Percentiles rank a stretch among this genome's conserved stretches.
phyloP scores from a whole-genome alignment of 2,888 invertebrate genomes.

The Spilosoma lubricipeda region DNA sequence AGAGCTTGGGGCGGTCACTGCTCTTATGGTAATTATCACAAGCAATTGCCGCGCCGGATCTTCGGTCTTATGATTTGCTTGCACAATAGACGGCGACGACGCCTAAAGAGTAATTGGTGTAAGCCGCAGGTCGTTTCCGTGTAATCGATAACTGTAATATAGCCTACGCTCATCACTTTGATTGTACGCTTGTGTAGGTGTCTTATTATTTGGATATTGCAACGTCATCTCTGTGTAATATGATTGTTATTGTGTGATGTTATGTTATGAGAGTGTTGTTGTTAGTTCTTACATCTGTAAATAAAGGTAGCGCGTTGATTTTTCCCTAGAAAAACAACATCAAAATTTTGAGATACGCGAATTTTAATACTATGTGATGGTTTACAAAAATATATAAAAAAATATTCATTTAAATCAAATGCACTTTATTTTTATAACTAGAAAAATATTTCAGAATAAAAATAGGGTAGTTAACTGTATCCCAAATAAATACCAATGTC shows the following conservation, averaged over 20 bases:
- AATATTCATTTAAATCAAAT: too few species aligned
- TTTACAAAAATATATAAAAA: too few species aligned
- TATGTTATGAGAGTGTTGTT: background rate
- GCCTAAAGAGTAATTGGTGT: conserved; percentile 57
- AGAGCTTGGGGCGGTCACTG: conserved; percentile 69
- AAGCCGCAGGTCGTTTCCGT: conserved; percentile 49
- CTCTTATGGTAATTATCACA: conserved; percentile 65
- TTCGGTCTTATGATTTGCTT: conserved; percentile 66
- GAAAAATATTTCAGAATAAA: too few species aligned
- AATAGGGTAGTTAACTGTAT: too few species aligned
- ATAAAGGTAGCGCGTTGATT: background rate
- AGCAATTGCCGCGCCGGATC: conserved; percentile 48
- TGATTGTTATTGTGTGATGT: background rate
- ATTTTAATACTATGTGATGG: too few species aligned
- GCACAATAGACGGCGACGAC: conserved; percentile 63
- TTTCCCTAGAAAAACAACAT: background rate
- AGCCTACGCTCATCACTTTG: conserved; percentile 26
- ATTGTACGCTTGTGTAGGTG: conserved; percentile 18
- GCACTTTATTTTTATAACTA: too few species aligned
- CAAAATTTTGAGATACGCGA: too few species aligned
- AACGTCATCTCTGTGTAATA: conserved; percentile 18
- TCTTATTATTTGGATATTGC: conserved; percentile 28
- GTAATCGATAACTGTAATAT: conserved; percentile 55
- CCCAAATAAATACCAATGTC: too few species aligned
- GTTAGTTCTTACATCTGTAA: background rate